phyloP scores from a whole-genome alignment of 1,140 invertebrate genomes.

The Pseudobourletiella spinata region DNA sequence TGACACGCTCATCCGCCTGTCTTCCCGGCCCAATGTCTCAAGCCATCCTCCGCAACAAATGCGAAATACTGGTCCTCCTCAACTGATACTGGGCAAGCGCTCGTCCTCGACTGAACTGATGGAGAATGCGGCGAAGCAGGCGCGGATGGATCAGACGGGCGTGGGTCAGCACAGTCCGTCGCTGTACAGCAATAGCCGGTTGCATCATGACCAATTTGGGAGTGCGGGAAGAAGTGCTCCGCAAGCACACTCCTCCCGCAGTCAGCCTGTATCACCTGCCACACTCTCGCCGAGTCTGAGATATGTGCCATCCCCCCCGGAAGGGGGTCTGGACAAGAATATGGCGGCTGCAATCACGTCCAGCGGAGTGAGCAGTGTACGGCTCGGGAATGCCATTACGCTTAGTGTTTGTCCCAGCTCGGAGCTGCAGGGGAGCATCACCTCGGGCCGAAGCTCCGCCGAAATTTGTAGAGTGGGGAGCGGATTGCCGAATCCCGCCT shows the following conservation, averaged over 20 bases:
- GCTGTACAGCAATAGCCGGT: too few relatives aligned
- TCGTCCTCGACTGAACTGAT: not conserved
- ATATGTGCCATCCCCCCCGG: not conserved
- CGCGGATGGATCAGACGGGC: not conserved
- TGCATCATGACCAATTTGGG: not conserved
- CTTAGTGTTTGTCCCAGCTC: constrained; percentile 26
- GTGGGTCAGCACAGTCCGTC: not conserved
- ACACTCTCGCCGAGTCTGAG: not conserved
- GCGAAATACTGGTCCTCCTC: not conserved
- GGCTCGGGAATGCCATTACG: constrained; percentile 25
- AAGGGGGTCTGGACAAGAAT: constrained; percentile 2
- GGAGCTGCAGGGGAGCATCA: not conserved
- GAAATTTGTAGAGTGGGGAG: too few relatives aligned
- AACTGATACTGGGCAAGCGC: constrained; percentile 8
- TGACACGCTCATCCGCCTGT: not conserved
- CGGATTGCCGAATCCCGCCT: not conserved
- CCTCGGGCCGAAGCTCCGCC: not conserved
- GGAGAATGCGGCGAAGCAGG: not conserved
- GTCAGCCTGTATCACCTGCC: not conserved
- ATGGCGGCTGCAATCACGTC: constrained; percentile 3
- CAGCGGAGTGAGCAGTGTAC: constrained; percentile 12
- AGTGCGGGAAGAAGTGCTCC: not conserved
- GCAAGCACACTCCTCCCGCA: not conserved
- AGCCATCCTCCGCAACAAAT: constrained; percentile 4
- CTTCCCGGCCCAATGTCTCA: not conserved